Evolutionary conservation across 1,140 invertebrate genomes (phyloP).

Genomic region (Euglossa dilemma): DNA sequence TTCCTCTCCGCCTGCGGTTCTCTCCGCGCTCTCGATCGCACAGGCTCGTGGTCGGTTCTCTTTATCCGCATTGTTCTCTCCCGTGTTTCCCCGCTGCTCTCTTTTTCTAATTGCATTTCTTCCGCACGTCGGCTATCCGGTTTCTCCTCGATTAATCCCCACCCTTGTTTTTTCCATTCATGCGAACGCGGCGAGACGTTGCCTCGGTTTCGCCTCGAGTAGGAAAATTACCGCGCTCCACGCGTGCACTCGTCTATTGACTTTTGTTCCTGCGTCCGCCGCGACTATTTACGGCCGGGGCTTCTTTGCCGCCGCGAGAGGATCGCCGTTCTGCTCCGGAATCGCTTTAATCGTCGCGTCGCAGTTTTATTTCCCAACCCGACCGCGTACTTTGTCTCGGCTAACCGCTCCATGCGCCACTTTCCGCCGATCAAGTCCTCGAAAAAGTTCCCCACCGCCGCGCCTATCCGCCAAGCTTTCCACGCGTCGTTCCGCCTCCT

Average conservation of each 20-base stretch:
- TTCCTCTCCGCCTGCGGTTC: not conserved
- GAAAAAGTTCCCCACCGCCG: no score
- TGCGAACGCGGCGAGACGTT: conserved; percentile 14
- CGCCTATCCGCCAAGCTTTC: no score
- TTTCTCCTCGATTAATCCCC: conserved; percentile 36
- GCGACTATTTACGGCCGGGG: not conserved
- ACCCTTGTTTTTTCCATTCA: conserved; percentile 43
- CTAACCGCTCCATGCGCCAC: no score
- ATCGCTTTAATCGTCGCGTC: not conserved
- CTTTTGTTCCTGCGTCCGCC: not conserved
- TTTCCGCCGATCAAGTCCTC: no score
- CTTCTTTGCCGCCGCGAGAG: not conserved
- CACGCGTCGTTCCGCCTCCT: no score
- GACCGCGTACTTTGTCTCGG: no score
- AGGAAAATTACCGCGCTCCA: conserved; percentile 37
- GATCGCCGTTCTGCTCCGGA: not conserved
- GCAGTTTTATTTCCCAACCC: not conserved
- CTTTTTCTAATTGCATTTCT: conserved; percentile 54
- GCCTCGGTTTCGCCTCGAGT: not conserved
- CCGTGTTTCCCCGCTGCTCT: conserved; percentile 4
- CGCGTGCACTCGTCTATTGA: not conserved
- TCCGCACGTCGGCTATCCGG: conserved; percentile 31
- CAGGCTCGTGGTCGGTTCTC: conserved; percentile 8
- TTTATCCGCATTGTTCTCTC: conserved; percentile 37
- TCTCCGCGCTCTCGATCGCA: not conserved